Base-by-base conservation (phyloP, 1,140 invertebrate species). In the Vanessa tameamea region DNA sequence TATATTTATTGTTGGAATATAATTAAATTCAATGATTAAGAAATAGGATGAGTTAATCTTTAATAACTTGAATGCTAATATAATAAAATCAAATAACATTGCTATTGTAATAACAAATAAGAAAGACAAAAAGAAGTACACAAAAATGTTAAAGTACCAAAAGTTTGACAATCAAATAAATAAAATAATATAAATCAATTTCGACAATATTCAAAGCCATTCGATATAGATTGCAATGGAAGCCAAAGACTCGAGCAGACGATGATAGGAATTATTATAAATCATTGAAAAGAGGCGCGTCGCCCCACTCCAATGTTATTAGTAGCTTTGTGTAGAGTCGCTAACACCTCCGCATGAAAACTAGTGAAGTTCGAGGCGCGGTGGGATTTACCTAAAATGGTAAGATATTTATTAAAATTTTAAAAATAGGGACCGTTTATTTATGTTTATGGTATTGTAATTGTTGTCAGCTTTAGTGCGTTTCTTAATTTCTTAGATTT, bases 231-330 rank as follows among this genome's bases (percentile, higher is more conserved):
- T 69, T 69, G 59, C 37, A 23, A 70, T 50, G 68, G 55, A 57
- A 63, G 48, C 55, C 47, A 61, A 61, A 50, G 31, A 63, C 13
- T 61, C 57, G 15, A 37, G 16, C 57, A 3, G 43, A 63, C 57
- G 63, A 23, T 73, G 72, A 73, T 73, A 73, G 72, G 72, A 73
- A 73, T 43, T 64, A 68, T 63, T 68, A 73, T 73, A 73, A 66
- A 73, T 59, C 72, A 68, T 51, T 68, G 16, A 53, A 51, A 68
- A 31, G 64, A 47, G 47, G 16, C 16, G 48, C 66, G n/a, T 68
- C 55, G 23, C 55, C 26, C 63, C 72, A 73, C 65, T 72, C 53
- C 13, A 23, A 47, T 57, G 53, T 68, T 69, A 47, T 57, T 47
- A 48, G 70, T 68, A 47, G 64, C 55, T 73, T 65, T 47, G 47